Base-by-base conservation (phyloP, 1,140 invertebrate species). In the Plutomurus gul region DNA sequence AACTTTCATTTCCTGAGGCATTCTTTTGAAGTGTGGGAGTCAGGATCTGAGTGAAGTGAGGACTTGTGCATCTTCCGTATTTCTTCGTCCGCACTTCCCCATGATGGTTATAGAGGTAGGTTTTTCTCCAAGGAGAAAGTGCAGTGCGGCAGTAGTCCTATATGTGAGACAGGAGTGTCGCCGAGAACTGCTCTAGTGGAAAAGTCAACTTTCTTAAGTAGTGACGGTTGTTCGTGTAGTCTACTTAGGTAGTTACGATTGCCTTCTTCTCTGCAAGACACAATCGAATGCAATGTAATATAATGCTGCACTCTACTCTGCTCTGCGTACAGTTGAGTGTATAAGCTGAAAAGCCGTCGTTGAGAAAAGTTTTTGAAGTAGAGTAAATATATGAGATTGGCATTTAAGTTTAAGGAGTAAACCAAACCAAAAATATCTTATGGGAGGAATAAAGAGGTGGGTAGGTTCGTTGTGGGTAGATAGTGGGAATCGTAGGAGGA, bases 1-100 rank as follows among this genome's bases (percentile, higher is more conserved):
- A 77, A 77, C 76, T 77, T 72, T 72, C 60, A 77, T 77, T 72
- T 77, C 76, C 76, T 77, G 10, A 22, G 60, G 76, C 76, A 47
- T 77, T 77, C 39, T 77, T 18, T n/a, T 77, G 20, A 65, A 76
- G 49, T 76, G 49, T 39, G 43, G 27, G 13, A 49, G 74, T 11
- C 25, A 27, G 56, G 56, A 65, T 65, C 16, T 65, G 27, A 27
- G 30, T 36, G 25, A 36, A 65, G 56, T 36, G 56, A 65, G 30
- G 56, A 33, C 56, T 65, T 65, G 56, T 56, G 51, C 25, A 13
- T 8, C 49, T 56, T 56, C 20, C 51, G 25, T 56, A 56, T 56
- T 56, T 56, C 47, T 27, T 30, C 1, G 20, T 56, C 22, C 56
- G 56, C 36, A 25, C 11, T 43, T 43, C 8, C 4, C 47, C 25